Evolutionary conservation across 2,888 invertebrate species (phyloP).

Genomic region (Ormyrus labotus): DNA sequence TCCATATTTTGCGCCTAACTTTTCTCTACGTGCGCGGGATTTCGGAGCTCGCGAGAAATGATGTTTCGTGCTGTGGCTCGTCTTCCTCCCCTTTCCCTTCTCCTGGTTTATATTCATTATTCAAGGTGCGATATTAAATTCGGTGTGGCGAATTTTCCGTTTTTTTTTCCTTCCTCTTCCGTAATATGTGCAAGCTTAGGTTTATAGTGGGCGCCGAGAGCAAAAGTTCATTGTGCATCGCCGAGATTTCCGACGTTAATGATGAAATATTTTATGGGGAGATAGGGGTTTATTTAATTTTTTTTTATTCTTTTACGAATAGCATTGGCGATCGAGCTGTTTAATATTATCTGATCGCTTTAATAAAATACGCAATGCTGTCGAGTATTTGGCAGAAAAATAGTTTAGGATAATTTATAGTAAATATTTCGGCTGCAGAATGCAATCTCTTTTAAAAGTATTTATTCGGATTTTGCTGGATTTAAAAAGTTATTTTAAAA

Average conservation of each 20-base stretch:
- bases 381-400: no score
- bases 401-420: no score
- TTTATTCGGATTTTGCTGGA: no score
- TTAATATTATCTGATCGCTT: no score
- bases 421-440: no score
- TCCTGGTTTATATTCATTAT: constrained; percentile 37
- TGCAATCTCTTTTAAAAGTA: no score
- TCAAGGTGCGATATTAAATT: constrained; percentile 50
- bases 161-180: constrained; percentile 1
- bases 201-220: background rate
- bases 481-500: no score
- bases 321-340: no score
- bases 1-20: constrained; percentile 52
- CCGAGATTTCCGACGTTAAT: background rate
- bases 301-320: background rate
- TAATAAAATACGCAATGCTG: no score
- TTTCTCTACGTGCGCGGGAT: constrained; percentile 47
- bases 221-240: no score
- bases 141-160: background rate
- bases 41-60: constrained; percentile 39
- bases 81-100: constrained; percentile 1
- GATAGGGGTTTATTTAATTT: background rate
- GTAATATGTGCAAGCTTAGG: background rate
- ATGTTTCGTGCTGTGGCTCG: constrained; percentile 37
- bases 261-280: background rate